phyloP scores from a whole-genome alignment of 2,888 invertebrate species.

The Archips crataeganus region DNA sequence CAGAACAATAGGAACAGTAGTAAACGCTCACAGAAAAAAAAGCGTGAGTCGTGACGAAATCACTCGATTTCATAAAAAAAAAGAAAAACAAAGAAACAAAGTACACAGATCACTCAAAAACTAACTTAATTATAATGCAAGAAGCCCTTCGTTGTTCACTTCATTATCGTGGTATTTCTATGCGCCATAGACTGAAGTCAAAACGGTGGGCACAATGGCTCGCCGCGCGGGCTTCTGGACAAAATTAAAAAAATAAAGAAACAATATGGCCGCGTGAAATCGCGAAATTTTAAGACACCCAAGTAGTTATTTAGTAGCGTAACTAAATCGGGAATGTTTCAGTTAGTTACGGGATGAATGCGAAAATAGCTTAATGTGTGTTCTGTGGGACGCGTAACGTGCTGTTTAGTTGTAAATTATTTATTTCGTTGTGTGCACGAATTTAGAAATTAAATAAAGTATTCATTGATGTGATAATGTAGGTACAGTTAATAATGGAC shows the following conservation, averaged over 20 bases:
- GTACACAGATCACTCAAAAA: neutral
- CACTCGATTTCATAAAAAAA: constrained; percentile 8
- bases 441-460: neutral
- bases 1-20: constrained; percentile 49
- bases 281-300: constrained; percentile 79
- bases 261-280: constrained; percentile 62
- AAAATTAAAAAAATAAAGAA: constrained; percentile 57
- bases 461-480: neutral
- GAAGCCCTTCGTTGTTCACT: neutral
- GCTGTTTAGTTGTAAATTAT: neutral
- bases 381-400: constrained; percentile 11
- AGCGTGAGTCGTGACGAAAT: constrained; percentile 14
- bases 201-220: constrained; percentile 60
- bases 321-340: constrained; percentile 59
- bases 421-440: neutral
- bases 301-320: constrained; percentile 61
- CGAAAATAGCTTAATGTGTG: constrained; percentile 23
- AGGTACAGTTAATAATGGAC: no score
- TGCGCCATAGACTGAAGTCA: constrained; percentile 10
- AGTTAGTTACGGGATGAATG: constrained; percentile 42
- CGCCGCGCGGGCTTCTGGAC: constrained; percentile 57
- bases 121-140: neutral
- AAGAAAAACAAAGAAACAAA: neutral
- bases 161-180: neutral
- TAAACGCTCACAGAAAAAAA: constrained; percentile 23